A percentile compares a stretch with the other conserved stretches of the same genome.
phyloP scores from a whole-genome alignment of 2,797 vertebrate species.

The Schizothorax lantsangensis region DNA sequence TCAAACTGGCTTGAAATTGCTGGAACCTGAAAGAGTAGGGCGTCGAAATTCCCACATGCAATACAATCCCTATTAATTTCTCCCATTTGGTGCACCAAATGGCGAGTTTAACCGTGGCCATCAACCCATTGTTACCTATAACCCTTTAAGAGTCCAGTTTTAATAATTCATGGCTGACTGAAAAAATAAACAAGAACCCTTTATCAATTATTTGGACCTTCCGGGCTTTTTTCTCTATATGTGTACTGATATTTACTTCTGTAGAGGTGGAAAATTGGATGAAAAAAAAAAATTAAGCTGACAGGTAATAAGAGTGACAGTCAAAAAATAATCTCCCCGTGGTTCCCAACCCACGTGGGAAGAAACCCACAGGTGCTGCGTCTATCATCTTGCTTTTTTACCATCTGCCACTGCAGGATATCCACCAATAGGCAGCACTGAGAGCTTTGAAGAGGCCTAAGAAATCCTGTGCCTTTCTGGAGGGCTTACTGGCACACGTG shows the following conservation, averaged over 20 bases:
- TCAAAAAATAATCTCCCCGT: constrained; percentile 28
- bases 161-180: not conserved
- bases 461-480: constrained; percentile 35
- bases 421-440: constrained; percentile 22
- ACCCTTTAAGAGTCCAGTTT: constrained; percentile 29
- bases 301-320: constrained; percentile 47
- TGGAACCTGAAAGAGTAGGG: constrained; percentile 25
- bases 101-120: not conserved
- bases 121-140: not conserved
- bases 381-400: constrained; percentile 36
- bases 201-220: not conserved
- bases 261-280: constrained; percentile 38
- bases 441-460: constrained; percentile 42
- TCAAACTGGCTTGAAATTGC: constrained; percentile 34
- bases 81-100: constrained; percentile 13
- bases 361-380: constrained; percentile 49
- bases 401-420: constrained; percentile 22
- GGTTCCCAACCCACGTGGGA: constrained; percentile 22
- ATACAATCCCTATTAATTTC: constrained; percentile 30
- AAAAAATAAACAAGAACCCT: not conserved
- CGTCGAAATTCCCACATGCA: constrained; percentile 18
- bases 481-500: constrained; percentile 31
- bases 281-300: constrained; percentile 36
- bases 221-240: not conserved
- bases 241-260: not conserved